phyloP scores from a whole-genome alignment of 2,888 invertebrate genomes.

The Syrista parreyssii region DNA sequence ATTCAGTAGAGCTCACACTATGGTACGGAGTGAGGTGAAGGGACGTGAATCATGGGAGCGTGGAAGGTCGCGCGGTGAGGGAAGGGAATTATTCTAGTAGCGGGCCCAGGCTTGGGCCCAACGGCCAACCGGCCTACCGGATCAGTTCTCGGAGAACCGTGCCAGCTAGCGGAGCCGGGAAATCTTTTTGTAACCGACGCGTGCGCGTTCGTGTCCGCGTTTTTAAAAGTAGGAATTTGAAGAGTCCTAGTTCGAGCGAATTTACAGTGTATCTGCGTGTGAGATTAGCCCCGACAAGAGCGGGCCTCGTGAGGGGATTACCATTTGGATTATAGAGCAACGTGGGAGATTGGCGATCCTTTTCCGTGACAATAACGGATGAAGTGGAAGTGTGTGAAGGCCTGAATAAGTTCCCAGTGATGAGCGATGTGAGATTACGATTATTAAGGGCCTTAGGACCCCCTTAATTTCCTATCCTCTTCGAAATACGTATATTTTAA shows the following conservation, averaged over 20 bases:
- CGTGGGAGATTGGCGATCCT: background rate
- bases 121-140: conserved; percentile 36
- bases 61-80: conserved; percentile 15
- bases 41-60: conserved; percentile 4
- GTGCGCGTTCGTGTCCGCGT: conserved; percentile 26
- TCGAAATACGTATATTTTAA: background rate
- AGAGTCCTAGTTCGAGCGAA: background rate
- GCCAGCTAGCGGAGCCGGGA: conserved; percentile 30
- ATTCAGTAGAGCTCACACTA: conserved; percentile 33
- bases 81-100: conserved; percentile 38
- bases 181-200: conserved; percentile 1
- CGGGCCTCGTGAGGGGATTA: conserved; percentile 14
- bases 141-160: conserved; percentile 61
- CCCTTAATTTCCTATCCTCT: background rate
- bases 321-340: conserved; percentile 19
- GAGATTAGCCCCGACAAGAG: background rate
- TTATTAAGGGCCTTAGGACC: conserved; percentile 19
- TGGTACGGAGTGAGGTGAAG: conserved; percentile 30
- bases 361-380: background rate
- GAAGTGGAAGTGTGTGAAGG: conserved; percentile 7
- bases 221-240: background rate
- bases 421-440: conserved; percentile 38
- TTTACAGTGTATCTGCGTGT: background rate
- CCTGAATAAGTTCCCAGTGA: conserved; percentile 13
- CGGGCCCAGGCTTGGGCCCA: conserved; percentile 51